phyloP scores from a whole-genome alignment of 2,888 invertebrate genomes.

The Melinopterus prodromus region DNA sequence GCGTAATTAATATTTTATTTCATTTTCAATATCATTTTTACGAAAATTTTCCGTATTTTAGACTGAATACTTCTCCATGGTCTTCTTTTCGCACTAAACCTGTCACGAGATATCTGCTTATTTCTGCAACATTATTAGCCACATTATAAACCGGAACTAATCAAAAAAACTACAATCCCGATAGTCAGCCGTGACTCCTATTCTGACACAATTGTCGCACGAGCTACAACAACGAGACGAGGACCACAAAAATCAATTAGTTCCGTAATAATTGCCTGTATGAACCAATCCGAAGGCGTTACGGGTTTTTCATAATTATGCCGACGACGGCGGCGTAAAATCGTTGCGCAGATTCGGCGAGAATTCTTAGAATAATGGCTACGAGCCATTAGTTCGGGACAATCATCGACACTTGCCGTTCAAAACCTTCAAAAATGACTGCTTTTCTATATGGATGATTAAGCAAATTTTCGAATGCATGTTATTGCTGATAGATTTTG shows the following conservation, averaged over 20 bases:
- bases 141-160: neutral
- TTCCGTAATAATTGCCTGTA: neutral
- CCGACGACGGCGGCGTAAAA: neutral
- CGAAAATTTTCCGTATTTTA: too few relatives aligned
- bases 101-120: too few relatives aligned
- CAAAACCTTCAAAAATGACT: neutral
- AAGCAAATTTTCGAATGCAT: neutral
- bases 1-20: too few relatives aligned
- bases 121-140: too few relatives aligned
- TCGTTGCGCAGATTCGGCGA: neutral
- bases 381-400: neutral
- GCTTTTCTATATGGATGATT: neutral
- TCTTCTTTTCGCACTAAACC: too few relatives aligned
- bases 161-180: neutral
- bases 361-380: neutral
- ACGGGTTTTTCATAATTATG: neutral
- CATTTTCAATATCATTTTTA: too few relatives aligned
- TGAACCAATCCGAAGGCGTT: neutral
- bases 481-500: too few relatives aligned
- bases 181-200: neutral
- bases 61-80: too few relatives aligned
- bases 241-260: neutral
- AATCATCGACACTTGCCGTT: neutral
- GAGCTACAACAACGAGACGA: neutral
- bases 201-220: neutral